Conservation (phyloP, 1,140 invertebrate genomes). For the Eriocheir sinensis region DNA sequence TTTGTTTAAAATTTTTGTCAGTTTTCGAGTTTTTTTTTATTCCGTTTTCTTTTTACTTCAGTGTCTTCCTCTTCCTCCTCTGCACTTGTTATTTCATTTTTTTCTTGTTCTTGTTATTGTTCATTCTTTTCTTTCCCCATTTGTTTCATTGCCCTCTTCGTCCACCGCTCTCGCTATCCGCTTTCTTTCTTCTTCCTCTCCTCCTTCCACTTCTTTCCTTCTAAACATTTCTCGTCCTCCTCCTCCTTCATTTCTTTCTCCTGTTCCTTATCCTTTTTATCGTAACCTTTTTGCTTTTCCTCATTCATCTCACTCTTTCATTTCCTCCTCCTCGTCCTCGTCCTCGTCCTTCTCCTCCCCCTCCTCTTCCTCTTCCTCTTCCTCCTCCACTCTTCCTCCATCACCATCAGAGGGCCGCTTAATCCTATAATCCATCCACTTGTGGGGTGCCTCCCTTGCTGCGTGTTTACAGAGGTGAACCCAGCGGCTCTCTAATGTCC, state of each 20-base stretch:
- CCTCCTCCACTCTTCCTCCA: neutral
- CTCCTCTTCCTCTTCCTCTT: neutral
- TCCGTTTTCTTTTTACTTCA: too few relatives aligned
- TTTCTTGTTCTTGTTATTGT: too few relatives aligned
- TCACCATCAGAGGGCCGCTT: neutral
- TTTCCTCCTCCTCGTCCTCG: neutral
- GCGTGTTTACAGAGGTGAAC: slow-evolving; percentile 23
- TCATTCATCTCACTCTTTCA: too few relatives aligned
- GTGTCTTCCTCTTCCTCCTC: too few relatives aligned
- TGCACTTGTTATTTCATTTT: too few relatives aligned
- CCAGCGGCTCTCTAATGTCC: neutral
- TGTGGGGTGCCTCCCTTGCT: neutral
- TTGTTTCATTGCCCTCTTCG: too few relatives aligned
- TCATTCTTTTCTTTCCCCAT: neutral
- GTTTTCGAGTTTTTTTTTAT: too few relatives aligned
- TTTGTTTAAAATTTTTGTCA: too few relatives aligned
- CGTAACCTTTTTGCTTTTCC: too few relatives aligned
- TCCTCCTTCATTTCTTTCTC: neutral
- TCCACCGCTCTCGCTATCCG: too few relatives aligned
- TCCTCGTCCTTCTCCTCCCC: neutral
- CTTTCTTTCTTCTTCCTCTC: neutral
- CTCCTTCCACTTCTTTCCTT: too few relatives aligned
- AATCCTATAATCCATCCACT: slow-evolving; percentile 15
- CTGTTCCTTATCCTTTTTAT: neutral
- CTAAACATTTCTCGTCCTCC: too few relatives aligned